These are phyloP conservation scores for Haemorhous mexicanus DNA, from an alignment of 2,113 vertebrate species.

Conservation along the genomic window DNA sequence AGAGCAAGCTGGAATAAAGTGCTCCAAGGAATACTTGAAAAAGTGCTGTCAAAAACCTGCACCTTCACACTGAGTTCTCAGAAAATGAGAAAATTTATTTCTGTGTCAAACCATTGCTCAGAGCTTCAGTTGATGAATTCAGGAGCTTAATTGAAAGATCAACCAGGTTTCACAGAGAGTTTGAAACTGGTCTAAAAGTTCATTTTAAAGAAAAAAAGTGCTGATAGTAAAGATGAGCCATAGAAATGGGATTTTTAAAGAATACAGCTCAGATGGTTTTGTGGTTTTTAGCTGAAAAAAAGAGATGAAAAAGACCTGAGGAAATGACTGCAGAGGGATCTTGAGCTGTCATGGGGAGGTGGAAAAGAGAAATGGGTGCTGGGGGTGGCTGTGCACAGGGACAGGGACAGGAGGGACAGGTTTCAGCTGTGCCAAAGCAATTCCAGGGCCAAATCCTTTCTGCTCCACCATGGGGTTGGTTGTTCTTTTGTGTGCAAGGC, in stretches of 20 bases:
- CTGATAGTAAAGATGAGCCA: not conserved
- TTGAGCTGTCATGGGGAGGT: not conserved
- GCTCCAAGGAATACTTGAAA: not conserved
- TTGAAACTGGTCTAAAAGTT: slow-evolving; percentile 22
- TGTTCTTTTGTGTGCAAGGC: not conserved
- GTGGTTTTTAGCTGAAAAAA: not conserved
- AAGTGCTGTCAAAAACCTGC: not conserved
- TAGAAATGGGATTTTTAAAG: not conserved
- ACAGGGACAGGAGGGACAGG: not conserved
- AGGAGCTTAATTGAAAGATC: not conserved
- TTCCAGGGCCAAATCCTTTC: not conserved
- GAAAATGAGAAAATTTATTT: not conserved
- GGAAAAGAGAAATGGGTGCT: not conserved
- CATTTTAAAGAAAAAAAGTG: not conserved
- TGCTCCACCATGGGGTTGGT: not conserved
- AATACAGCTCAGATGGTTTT: not conserved
- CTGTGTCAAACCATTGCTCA: slow-evolving; percentile 15
- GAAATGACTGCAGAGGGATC: not conserved
- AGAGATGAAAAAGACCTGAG: slow-evolving; percentile 11
- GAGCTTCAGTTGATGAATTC: not conserved
- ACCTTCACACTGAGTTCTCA: not conserved
- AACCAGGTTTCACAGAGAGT: not conserved
- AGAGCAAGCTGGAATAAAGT: not conserved
- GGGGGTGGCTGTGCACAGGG: not conserved
- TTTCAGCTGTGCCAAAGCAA: not conserved